These are phyloP conservation scores for Coelopa frigida DNA, from an alignment of 1,140 invertebrate species.

Conservation along the genomic window DNA sequence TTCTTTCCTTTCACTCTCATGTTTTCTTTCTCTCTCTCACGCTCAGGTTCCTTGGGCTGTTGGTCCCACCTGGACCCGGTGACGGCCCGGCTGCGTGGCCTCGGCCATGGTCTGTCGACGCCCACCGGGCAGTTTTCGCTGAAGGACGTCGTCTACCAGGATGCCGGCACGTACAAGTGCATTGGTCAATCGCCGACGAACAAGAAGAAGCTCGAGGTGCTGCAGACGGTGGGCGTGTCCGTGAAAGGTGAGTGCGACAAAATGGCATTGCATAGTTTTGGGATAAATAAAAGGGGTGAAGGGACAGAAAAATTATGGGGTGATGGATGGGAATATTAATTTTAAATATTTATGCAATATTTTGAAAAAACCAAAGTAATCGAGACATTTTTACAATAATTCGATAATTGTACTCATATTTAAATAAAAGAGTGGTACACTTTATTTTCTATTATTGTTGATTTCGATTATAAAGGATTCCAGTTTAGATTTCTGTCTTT, in stretches of 20 bases:
- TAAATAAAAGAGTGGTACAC: too few relatives aligned
- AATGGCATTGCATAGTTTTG: too few relatives aligned
- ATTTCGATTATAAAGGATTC: too few relatives aligned
- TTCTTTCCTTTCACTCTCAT: background rate
- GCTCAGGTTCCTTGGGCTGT: constrained; percentile 48
- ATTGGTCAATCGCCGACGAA: constrained; percentile 54
- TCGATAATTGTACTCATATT: too few relatives aligned
- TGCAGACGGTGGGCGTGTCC: constrained; percentile 45
- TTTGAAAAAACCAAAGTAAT: too few relatives aligned
- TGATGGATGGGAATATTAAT: too few relatives aligned
- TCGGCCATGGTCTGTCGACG: constrained; percentile 54
- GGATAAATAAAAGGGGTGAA: too few relatives aligned
- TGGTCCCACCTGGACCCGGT: constrained; percentile 51
- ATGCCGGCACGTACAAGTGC: constrained; percentile 68
- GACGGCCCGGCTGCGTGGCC: constrained; percentile 51
- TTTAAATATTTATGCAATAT: too few relatives aligned
- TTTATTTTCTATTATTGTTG: too few relatives aligned
- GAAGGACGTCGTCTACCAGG: constrained; percentile 66
- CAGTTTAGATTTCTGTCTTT: too few relatives aligned
- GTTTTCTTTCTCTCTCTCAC: constrained; percentile 2
- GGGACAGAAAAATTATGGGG: too few relatives aligned
- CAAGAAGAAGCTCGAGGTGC: constrained; percentile 47
- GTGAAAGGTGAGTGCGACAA: constrained; percentile 48
- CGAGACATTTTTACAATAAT: too few relatives aligned
- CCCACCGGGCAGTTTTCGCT: constrained; percentile 54